Conservation (phyloP, 2,797 vertebrate species). For the Oryzias sinensis region DNA sequence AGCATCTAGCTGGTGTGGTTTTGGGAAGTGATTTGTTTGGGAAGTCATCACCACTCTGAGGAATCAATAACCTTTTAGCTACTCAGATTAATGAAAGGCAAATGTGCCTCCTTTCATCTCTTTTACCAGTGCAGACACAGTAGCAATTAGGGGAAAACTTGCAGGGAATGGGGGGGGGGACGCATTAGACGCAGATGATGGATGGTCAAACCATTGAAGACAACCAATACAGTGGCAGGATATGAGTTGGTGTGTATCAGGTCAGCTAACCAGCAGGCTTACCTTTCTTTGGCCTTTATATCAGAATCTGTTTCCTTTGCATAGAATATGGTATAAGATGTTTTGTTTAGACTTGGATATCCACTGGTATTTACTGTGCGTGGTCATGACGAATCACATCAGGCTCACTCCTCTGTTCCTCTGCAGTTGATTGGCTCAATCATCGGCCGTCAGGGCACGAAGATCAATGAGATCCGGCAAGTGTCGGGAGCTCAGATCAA, state of each 20-base stretch:
- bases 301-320: constrained; percentile 35
- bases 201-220: constrained; percentile 63
- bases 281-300: constrained; percentile 14
- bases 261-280: constrained; percentile 26
- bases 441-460: constrained; percentile 93
- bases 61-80: constrained; percentile 83
- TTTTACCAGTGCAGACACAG: constrained; percentile 58
- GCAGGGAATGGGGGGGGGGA: constrained; percentile 3
- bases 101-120: constrained; percentile 69
- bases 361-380: constrained; percentile 13
- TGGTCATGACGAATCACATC: constrained; percentile 7
- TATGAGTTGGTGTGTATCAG: constrained; percentile 52
- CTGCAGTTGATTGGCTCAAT: constrained; percentile 91
- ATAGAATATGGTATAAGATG: constrained; percentile 6
- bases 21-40: constrained; percentile 79
- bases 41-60: constrained; percentile 72
- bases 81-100: constrained; percentile 78
- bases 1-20: constrained; percentile 64
- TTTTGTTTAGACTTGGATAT: constrained; percentile 13
- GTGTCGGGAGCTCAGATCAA: constrained; percentile 96
- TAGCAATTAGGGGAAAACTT: constrained; percentile 65
- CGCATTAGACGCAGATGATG: constrained; percentile 68
- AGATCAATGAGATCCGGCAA: constrained; percentile 97
- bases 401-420: constrained; percentile 10
- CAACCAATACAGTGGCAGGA: constrained; percentile 64